phyloP scores from a whole-genome alignment of 2,113 vertebrate genomes.

The Xyrauchen texanus region DNA sequence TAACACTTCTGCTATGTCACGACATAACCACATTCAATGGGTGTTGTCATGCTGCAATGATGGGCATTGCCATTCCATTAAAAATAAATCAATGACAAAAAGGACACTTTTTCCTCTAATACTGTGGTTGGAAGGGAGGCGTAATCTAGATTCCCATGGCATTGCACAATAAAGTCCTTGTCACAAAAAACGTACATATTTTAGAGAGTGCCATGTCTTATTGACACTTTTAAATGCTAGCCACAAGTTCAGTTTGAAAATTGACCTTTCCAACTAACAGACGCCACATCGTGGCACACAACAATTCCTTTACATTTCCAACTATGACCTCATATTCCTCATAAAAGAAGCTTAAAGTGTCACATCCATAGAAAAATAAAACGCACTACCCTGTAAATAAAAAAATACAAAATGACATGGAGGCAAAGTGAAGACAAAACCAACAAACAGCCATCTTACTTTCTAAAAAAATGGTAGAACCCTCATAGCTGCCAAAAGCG shows the following conservation, averaged over 20 bases:
- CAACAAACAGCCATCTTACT: slow-evolving; percentile 46
- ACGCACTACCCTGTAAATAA: slow-evolving; percentile 32
- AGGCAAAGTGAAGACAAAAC: slow-evolving; percentile 26
- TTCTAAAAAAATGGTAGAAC: slow-evolving; percentile 44
- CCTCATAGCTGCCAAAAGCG: slow-evolving; percentile 74
- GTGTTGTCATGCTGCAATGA: not conserved
- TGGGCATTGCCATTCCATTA: slow-evolving; percentile 5
- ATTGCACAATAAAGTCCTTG: slow-evolving; percentile 40
- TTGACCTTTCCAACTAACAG: not conserved
- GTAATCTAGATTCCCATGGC: slow-evolving; percentile 26
- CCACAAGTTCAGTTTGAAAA: not conserved
- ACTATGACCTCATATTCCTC: slow-evolving; percentile 6
- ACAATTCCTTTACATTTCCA: not conserved
- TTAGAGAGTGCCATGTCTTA: slow-evolving; percentile 45
- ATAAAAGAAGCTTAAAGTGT: slow-evolving; percentile 18
- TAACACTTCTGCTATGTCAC: slow-evolving; percentile 2
- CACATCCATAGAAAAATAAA: slow-evolving; percentile 35
- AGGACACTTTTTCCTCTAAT: slow-evolving; percentile 15
- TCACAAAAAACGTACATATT: slow-evolving; percentile 25
- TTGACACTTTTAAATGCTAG: not conserved
- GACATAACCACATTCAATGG: slow-evolving; percentile 38
- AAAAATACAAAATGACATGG: not conserved
- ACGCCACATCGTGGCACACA: not conserved
- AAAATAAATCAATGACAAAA: slow-evolving; percentile 10
- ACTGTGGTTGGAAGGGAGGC: not conserved